phyloP scores from a whole-genome alignment of 2,797 vertebrate genomes.

The Apodemus agrarius region DNA sequence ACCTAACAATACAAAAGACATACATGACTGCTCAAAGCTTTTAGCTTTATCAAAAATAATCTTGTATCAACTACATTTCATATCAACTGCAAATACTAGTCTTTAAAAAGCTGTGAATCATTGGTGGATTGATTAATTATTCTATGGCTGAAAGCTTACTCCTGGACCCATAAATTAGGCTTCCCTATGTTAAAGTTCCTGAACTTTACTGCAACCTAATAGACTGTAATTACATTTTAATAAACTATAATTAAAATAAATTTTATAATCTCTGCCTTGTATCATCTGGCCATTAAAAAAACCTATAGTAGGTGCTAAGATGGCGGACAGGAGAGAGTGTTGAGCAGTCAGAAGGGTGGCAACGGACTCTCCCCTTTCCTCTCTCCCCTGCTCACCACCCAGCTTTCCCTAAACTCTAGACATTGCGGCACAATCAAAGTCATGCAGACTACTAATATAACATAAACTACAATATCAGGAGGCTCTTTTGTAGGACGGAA shows the following conservation, averaged over 20 bases:
- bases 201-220: slow-evolving; percentile 56
- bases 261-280: slow-evolving; percentile 35
- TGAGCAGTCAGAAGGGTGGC: neutral
- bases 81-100: slow-evolving; percentile 44
- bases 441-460: slow-evolving; percentile 10
- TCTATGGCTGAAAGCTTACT: slow-evolving; percentile 56
- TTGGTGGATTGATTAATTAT: neutral
- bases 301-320: neutral
- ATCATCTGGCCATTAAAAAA: slow-evolving; percentile 53
- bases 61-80: slow-evolving; percentile 48
- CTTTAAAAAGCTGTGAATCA: slow-evolving; percentile 43
- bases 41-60: slow-evolving; percentile 50
- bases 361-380: neutral
- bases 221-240: neutral
- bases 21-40: slow-evolving; percentile 46
- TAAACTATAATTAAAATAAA: slow-evolving; percentile 47
- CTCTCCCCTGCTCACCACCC: neutral
- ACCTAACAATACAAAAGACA: slow-evolving; percentile 37
- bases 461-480: slow-evolving; percentile 8
- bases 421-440: slow-evolving; percentile 14
- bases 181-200: slow-evolving; percentile 34
- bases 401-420: slow-evolving; percentile 7
- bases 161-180: slow-evolving; percentile 38
- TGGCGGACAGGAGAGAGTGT: neutral
- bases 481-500: slow-evolving; percentile 43